A percentile compares a stretch with the other conserved stretches of the same genome.
These are phyloP conservation scores for Parotocinclus haroldoi DNA, from an alignment of 2,797 vertebrate genomes.

Conservation along the genomic window DNA sequence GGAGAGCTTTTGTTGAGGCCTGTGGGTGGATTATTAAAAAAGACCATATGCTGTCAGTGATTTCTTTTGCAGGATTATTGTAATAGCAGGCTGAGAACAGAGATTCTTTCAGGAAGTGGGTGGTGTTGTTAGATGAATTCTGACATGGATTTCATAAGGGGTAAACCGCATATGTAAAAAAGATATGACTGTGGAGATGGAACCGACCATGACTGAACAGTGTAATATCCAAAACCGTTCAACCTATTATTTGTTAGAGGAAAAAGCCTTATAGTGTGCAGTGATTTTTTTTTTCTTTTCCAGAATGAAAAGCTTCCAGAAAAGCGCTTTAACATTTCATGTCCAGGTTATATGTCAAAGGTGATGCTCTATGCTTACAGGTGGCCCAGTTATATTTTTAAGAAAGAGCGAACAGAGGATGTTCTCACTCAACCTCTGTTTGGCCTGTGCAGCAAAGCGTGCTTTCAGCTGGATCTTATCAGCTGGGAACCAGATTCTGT, in stretches of 20 bases:
- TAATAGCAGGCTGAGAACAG: background rate
- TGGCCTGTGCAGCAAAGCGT: conserved; percentile 15
- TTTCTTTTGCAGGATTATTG: background rate
- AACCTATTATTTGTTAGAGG: no score
- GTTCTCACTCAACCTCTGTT: conserved; percentile 30
- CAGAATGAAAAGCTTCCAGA: no score
- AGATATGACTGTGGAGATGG: background rate
- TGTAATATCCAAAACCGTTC: no score
- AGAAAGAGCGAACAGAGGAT: conserved; percentile 17
- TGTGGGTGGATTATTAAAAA: no score
- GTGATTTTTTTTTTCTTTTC: no score
- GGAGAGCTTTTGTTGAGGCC: no score
- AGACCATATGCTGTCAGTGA: background rate
- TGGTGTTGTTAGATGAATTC: background rate
- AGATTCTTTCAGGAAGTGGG: background rate
- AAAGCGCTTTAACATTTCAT: background rate
- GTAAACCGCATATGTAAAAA: background rate
- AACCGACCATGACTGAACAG: no score
- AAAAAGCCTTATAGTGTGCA: no score
- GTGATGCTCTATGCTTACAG: conserved; percentile 1
- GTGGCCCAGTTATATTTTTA: conserved; percentile 22
- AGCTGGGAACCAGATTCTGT: conserved; percentile 26
- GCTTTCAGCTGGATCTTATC: conserved; percentile 37
- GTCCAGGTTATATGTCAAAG: background rate
- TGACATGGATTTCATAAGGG: background rate